Evolutionary conservation across 1,140 invertebrate species (phyloP), one percentile per base, ranked within the genome.

Genomic region (Argopecten irradians): DNA sequence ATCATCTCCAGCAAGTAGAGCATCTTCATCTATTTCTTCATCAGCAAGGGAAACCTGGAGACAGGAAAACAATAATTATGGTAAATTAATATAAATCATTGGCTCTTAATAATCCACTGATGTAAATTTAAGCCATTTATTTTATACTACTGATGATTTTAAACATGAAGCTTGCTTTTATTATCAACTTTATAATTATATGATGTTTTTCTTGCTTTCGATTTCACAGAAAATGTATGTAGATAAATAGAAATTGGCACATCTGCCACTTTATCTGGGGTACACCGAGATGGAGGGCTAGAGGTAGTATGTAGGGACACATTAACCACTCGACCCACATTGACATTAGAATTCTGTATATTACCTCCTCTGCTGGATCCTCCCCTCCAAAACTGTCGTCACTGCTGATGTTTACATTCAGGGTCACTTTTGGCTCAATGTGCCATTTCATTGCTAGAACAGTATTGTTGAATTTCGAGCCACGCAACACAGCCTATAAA

Each of bases 1-100:
- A 88, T 97, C 96, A 46, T 96, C 96, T 83, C 96, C 96, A 34
- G 89, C 96, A 86, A 95, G 91, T 35, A 94, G 89, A 11, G 93
- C 92, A 43, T 95, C 94, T 84, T 95, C 94, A 90, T 95, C 94
- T 46, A 93, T 83, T 16, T 95, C 94, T 88, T 94, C 91, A 43
- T 87, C 85, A 87, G 19, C 89, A 86, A 88, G 84, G 34, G 55
- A 33, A 71, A 46, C 82, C 89, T 91, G 46, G 19, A 87, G 39
- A 86, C 34, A 85, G 11, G 34, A 87, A 34, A 41, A 83, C 33
- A 34, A 46, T 35, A 86, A 33, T 87, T 34, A 28, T 19, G 36
- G 0, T 89, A 33, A 41, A 34, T n/a, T n/a, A n/a, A n/a, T n/a
- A n/a, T n/a, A n/a, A n/a, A n/a, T n/a, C n/a, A n/a, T n/a, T n/a